Evolutionary conservation across 1,140 invertebrate genomes (phyloP), one percentile per base, ranked within the genome.

Genomic region (Sycophila sp.): DNA sequence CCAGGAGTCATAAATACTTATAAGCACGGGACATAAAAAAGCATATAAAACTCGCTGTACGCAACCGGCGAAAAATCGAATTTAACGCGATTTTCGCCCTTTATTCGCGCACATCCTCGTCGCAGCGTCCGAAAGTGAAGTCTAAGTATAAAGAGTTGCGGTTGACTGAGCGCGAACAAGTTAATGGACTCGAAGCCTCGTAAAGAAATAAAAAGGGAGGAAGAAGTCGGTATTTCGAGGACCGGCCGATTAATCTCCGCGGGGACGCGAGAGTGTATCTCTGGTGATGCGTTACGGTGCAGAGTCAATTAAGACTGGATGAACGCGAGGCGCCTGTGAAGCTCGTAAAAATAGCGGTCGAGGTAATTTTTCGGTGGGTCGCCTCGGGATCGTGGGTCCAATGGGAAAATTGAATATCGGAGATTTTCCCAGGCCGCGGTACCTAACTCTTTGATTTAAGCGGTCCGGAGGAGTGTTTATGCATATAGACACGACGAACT

Each of bases 171-270:
- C 17, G 17, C 22, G 49, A 13, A 40, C 38, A 38, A 66, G 17
- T 53, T 56, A 66, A 66, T 66, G 51, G 36, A 34, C 49, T 28
- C 69, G 28, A 47, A 10, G 47, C 71, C 77, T 80, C 77, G 77
- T 84, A 80, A 83, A 83, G 76, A 77, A 81, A 81, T 81, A 80
- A 79, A 80, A 79, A 76, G 68, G 77, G 77, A 75, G 63, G 75
- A 73, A 68, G 67, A 56, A 69, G 68, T 69, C 68, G 19, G 69
- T 28, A 58, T 78, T 67, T 82, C 77, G 83, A 83, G 82, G 82
- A 65, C 78, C 76, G 81, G 81, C 74, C 78, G 76, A 81, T 82
- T 82, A 83, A 81, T 60, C 40, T 60, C 40, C 40, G 15, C 42
- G 10, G 42, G 17, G 42, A 47, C 24, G 5, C 40, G 40, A 42